These are phyloP conservation scores for Scortum barcoo DNA, from an alignment of 2,113 vertebrate species.

Conservation along the genomic window DNA sequence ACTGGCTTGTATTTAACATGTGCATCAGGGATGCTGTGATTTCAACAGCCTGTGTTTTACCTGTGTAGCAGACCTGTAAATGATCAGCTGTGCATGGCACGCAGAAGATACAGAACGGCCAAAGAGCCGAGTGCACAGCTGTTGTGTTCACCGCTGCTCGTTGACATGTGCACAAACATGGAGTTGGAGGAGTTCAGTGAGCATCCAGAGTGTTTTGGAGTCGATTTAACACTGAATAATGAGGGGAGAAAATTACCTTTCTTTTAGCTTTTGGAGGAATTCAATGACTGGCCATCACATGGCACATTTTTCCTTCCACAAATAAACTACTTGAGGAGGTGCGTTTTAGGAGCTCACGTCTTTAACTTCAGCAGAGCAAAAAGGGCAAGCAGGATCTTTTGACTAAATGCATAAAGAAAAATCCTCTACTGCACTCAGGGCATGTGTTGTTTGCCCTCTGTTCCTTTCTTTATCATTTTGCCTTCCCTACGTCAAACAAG, in stretches of 20 bases:
- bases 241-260: background rate
- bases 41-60: background rate
- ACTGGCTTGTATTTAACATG: background rate
- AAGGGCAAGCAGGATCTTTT: constrained; percentile 26
- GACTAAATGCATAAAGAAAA: constrained; percentile 38
- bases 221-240: background rate
- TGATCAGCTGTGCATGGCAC: background rate
- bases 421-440: constrained; percentile 8
- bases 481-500: constrained; percentile 32
- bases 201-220: background rate
- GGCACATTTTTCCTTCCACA: background rate
- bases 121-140: background rate
- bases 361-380: constrained; percentile 9
- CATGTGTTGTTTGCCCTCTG: constrained; percentile 21
- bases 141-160: background rate
- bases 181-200: background rate
- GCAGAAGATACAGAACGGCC: background rate
- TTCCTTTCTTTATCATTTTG: constrained; percentile 30
- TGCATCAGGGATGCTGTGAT: background rate
- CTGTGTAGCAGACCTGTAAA: background rate
- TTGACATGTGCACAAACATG: background rate
- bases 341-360: constrained; percentile 32
- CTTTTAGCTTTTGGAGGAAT: background rate
- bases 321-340: constrained; percentile 26
- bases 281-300: background rate